Evolutionary conservation across 2,113 vertebrate species (phyloP).

Genomic region (Oryzias javanicus): DNA sequence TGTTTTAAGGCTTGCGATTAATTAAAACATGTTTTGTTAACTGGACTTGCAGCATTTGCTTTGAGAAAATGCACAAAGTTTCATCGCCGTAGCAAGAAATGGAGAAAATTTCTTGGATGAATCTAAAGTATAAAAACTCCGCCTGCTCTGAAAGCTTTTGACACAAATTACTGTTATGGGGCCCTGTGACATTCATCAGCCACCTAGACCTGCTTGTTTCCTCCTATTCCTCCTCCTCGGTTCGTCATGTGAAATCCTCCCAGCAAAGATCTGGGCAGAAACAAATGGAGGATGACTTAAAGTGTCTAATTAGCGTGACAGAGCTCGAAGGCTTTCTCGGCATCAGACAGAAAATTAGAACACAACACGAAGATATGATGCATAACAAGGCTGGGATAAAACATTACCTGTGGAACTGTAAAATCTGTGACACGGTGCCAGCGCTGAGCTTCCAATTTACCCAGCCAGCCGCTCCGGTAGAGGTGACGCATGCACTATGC

Average conservation of each 20-base stretch:
- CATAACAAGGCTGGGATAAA: constrained; percentile 64
- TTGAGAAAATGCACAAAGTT: constrained; percentile 11
- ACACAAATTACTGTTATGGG: constrained; percentile 41
- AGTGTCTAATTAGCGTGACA: constrained; percentile 72
- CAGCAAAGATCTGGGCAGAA: constrained; percentile 31
- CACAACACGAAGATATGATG: constrained; percentile 61
- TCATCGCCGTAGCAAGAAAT: neutral
- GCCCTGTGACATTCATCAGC: constrained; percentile 44
- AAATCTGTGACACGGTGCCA: constrained; percentile 57
- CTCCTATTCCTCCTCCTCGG: constrained; percentile 13
- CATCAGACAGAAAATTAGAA: constrained; percentile 60
- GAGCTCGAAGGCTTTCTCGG: constrained; percentile 47
- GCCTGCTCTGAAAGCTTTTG: constrained; percentile 31
- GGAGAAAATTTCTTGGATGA: neutral
- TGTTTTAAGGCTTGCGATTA: constrained; percentile 32
- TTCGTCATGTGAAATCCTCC: constrained; percentile 42
- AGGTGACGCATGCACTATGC: constrained; percentile 1
- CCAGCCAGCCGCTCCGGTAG: constrained; percentile 20
- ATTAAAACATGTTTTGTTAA: constrained; percentile 15
- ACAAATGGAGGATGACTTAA: constrained; percentile 53
- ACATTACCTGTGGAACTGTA: constrained; percentile 71
- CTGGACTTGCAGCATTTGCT: neutral
- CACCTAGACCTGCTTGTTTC: constrained; percentile 41
- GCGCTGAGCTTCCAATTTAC: constrained; percentile 45
- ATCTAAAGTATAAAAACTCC: constrained; percentile 26